Evolutionary conservation across 2,888 invertebrate genomes (phyloP), one percentile per base, ranked within the genome.

Genomic region (Trichopoda pennipes): DNA sequence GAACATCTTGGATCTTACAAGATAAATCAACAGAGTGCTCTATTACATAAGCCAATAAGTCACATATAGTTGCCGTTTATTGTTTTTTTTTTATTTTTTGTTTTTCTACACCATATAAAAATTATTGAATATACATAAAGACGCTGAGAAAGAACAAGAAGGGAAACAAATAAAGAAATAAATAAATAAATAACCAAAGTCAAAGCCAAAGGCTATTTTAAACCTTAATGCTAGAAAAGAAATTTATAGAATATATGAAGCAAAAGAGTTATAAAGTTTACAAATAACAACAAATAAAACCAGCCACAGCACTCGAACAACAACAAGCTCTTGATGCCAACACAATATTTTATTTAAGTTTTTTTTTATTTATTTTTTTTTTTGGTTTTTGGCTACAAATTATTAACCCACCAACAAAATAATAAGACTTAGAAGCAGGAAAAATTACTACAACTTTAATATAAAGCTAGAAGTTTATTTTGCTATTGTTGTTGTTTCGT

Each of bases 191-290:
- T 77, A 70, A 56, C n/a, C 63, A 53, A 79, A 79, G 56, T 35
- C 68, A 23, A 82, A 79, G 75, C 82, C 82, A 82, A 82, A 82
- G 82, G 82, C 82, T 79, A 79, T 79, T 76, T 79, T 68, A 9
- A 72, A 64, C 73, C 61, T 61, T 61, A 79, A 53, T 68, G 61
- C 28, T 73, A 79, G 60, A 35, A 79, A 35, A 73, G n/a, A n/a
- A n/a, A 68, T 55, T 58, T 35, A 21, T 61, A 38, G 60, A 68
- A 79, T 60, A 44, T 53, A 55, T 21, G 53, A 28, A 35, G 35
- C 19, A 42, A n/a, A 60, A 60, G 47, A 60, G 12, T 23, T 58
- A 38, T 17, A 42, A 19, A 64, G 35, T 28, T 28, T 14, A 68
- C 53, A 1, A 23, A 60, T 14, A 60, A 17, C n/a, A n/a, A 32